These are phyloP conservation scores for Thymelicus acteon DNA, from an alignment of 2,888 invertebrate genomes.

Conservation along the genomic window DNA sequence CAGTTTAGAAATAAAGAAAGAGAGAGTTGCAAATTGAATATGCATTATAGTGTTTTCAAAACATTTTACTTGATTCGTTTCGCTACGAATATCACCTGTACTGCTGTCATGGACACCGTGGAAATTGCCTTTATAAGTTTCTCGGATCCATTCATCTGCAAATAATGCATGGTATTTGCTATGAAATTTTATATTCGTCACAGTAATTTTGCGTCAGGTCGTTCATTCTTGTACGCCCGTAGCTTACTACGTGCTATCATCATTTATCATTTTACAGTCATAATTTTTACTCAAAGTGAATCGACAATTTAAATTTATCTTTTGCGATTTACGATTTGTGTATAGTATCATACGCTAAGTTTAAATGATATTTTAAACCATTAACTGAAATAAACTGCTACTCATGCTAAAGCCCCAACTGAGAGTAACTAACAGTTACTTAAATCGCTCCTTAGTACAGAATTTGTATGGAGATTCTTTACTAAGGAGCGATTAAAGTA, in stretches of 20 bases:
- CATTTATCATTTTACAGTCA: neutral
- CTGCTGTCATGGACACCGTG: constrained; percentile 47
- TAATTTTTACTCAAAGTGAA: neutral
- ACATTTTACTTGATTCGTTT: constrained; percentile 33
- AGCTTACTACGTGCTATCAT: neutral
- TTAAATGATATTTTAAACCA: too few species aligned
- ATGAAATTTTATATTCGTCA: constrained; percentile 17
- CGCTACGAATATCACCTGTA: constrained; percentile 24
- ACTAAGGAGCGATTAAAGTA: too few species aligned
- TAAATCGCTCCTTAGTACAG: too few species aligned
- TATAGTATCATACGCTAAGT: too few species aligned
- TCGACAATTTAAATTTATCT: neutral
- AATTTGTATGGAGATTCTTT: too few species aligned
- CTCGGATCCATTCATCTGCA: constrained; percentile 47
- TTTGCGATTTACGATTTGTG: too few species aligned
- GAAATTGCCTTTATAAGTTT: constrained; percentile 67
- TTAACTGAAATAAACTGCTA: too few species aligned
- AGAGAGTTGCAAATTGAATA: constrained; percentile 29
- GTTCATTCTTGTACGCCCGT: neutral
- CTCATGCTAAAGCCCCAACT: too few species aligned
- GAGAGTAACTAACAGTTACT: too few species aligned
- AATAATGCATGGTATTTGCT: constrained; percentile 16
- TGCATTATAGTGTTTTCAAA: constrained; percentile 12
- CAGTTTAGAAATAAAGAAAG: constrained; percentile 26
- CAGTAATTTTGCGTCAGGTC: constrained; percentile 14